Base-by-base conservation (phyloP, 2,113 vertebrate species). In the Anguilla japonica region DNA sequence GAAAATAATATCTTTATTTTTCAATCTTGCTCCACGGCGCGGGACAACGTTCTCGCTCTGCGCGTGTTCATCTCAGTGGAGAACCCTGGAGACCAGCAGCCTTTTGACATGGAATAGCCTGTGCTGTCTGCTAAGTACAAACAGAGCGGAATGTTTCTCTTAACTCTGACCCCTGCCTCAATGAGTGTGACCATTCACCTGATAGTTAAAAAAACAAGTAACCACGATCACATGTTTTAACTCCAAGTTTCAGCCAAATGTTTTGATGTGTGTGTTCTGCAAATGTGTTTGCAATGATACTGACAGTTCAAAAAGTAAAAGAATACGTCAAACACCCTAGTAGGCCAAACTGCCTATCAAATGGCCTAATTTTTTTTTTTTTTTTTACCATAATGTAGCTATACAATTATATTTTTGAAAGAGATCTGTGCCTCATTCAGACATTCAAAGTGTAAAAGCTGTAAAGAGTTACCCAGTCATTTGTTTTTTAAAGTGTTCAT, bases 121-220 rank as follows among this genome's bases (percentile, higher is more conserved):
- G n/a, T 40, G n/a, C 39, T 83, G 41, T 82, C 75, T 87, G 86
- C 43, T 13, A 40, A 53, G 60, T 29, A 20, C 20, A 56, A 67
- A 3, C 22, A 34, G 63, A 67, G 81, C 14, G 71, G 85, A 63
- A 83, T 56, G 86, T 87, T 75, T 83, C 43, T 53, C 39, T 87
- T 79, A 80, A 57, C 86, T 87, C 75, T 80, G 50, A 40, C 43
- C 43, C 85, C 13, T 86, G 60, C 6, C 34, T 15, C 5, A 5
- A 8, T 50, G 40, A 83, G 9, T 15, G 13, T 26, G 46, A 34
- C 53, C 82, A 63, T 39, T 82, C 60, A 79, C 9, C 78, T 78
- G 0, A 57, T 16, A 46, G 2, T n/a, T 34, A 34, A 34, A 34
- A 34, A 34, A 34, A 34, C 34, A 34, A 34, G 34, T 34, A 34